These are phyloP conservation scores for Acromyrmex charruanus DNA, from an alignment of 1,140 invertebrate genomes.

Conservation along the genomic window DNA sequence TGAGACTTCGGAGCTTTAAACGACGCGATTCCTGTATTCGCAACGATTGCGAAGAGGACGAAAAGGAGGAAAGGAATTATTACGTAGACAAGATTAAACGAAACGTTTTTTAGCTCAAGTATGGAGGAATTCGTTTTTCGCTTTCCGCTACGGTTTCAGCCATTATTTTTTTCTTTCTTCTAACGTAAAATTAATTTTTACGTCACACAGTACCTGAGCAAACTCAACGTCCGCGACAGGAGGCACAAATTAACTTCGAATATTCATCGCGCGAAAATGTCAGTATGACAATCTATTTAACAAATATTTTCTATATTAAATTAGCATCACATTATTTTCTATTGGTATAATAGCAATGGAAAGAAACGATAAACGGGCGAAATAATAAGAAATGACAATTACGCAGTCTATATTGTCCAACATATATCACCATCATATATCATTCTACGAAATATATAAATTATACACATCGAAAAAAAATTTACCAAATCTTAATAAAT, in stretches of 20 bases:
- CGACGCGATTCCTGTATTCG: background rate
- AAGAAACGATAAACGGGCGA: background rate
- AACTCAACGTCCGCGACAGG: background rate
- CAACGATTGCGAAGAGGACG: background rate
- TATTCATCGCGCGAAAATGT: background rate
- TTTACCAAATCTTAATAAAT: no score
- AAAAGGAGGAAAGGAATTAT: background rate
- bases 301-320: background rate
- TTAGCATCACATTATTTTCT: background rate
- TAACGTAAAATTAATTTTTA: conserved; percentile 9
- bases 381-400: background rate
- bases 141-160: background rate
- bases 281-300: background rate
- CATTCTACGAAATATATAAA: background rate
- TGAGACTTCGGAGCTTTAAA: background rate
- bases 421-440: background rate
- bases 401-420: background rate
- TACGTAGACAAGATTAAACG: conserved; percentile 1
- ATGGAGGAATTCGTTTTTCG: conserved; percentile 8
- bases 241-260: background rate
- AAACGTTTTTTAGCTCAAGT: conserved; percentile 9
- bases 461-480: background rate
- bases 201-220: background rate
- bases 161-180: background rate
- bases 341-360: background rate